A percentile compares a stretch with the other conserved stretches of the same genome.
These are phyloP conservation scores for Cryptus armator DNA, from an alignment of 2,888 invertebrate genomes.

Conservation along the genomic window DNA sequence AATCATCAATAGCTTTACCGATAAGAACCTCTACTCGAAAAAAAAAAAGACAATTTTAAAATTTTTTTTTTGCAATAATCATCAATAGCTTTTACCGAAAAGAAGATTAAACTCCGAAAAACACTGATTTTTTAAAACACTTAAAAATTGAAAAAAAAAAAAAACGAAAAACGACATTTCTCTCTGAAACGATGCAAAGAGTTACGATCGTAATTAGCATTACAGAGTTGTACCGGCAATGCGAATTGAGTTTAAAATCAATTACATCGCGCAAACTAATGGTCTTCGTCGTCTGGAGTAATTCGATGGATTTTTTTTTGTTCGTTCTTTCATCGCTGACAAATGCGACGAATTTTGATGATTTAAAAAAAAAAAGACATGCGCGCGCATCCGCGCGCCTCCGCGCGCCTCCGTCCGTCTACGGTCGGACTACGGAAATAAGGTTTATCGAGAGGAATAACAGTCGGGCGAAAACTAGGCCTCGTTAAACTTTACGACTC, in stretches of 20 bases:
- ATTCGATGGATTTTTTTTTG: too few relatives aligned
- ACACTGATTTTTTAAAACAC: neutral
- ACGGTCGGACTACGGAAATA: constrained; percentile 30
- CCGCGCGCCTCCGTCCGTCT: neutral
- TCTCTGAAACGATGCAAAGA: constrained; percentile 13
- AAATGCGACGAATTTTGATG: too few relatives aligned
- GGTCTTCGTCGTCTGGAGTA: neutral
- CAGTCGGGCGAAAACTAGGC: constrained; percentile 18
- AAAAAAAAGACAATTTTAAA: neutral
- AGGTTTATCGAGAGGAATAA: constrained; percentile 23
- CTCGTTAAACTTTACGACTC: constrained; percentile 67
- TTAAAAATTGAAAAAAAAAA: neutral
- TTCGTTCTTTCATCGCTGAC: too few relatives aligned
- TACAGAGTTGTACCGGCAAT: constrained; percentile 6
- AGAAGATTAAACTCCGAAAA: too few relatives aligned
- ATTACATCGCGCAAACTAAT: constrained; percentile 27
- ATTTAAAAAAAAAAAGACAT: too few relatives aligned
- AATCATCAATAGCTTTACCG: too few relatives aligned
- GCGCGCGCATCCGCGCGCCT: too few relatives aligned
- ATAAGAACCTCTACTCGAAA: too few relatives aligned
- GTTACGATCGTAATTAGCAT: constrained; percentile 37
- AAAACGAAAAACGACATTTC: neutral
- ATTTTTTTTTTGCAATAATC: neutral
- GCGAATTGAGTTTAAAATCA: constrained; percentile 13
- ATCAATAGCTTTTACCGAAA: neutral